phyloP scores from a whole-genome alignment of 2,797 vertebrate genomes.

The Brotula barbata region DNA sequence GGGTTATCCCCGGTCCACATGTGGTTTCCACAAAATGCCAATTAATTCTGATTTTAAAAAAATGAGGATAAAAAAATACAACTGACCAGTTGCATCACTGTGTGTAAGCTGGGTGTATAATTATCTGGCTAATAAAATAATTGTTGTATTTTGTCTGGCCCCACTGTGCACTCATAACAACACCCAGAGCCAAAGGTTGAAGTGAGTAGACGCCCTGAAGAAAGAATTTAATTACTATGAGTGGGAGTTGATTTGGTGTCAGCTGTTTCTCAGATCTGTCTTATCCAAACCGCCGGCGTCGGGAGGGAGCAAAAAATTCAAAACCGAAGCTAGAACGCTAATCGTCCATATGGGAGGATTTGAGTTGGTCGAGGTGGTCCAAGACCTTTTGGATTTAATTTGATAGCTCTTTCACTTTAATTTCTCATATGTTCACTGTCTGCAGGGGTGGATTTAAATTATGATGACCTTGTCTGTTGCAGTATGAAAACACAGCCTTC shows the following conservation, averaged over 20 bases:
- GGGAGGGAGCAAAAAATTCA: constrained; percentile 47
- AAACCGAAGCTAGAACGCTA: constrained; percentile 50
- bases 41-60: constrained; percentile 71
- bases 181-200: constrained; percentile 70
- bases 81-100: constrained; percentile 54
- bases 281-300: constrained; percentile 44
- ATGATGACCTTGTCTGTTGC: constrained; percentile 3
- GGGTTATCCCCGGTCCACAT: constrained; percentile 73
- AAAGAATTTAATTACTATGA: constrained; percentile 69
- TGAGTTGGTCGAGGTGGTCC: constrained; percentile 35
- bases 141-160: constrained; percentile 40
- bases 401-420: constrained; percentile 28
- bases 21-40: constrained; percentile 69
- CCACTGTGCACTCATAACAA: constrained; percentile 44
- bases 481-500: not conserved
- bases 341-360: constrained; percentile 50
- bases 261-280: constrained; percentile 63
- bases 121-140: constrained; percentile 65
- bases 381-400: constrained; percentile 32
- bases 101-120: constrained; percentile 50
- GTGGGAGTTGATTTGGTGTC: constrained; percentile 64
- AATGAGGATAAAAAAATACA: constrained; percentile 28
- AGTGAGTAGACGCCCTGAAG: constrained; percentile 77
- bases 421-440: constrained; percentile 9
- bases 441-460: constrained; percentile 3